Conservation (phyloP, 2,113 vertebrate genomes). For the Piliocolobus tephrosceles region DNA sequence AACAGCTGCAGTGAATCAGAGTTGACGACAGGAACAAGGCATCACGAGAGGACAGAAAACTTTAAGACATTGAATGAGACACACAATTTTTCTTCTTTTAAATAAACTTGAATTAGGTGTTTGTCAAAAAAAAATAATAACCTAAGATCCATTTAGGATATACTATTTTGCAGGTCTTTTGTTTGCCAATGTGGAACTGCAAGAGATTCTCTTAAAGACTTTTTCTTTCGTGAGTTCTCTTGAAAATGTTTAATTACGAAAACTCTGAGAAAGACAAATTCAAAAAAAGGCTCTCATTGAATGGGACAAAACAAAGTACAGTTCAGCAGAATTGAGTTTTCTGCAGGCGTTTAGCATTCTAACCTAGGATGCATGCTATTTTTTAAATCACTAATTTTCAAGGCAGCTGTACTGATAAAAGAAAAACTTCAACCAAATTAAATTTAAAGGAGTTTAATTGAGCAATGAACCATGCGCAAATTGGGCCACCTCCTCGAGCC, state of each 20-base stretch:
- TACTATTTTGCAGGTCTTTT: not conserved
- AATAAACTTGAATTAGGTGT: not conserved
- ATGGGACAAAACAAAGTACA: no score
- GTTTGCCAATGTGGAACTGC: not conserved
- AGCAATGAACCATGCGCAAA: no score
- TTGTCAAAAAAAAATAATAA: not conserved
- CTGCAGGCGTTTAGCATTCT: not conserved
- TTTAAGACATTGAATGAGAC: not conserved
- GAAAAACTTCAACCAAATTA: no score
- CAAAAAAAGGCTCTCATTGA: not conserved
- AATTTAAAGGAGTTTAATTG: no score
- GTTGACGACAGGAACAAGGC: conserved; percentile 41
- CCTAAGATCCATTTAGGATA: not conserved
- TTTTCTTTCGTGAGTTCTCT: not conserved
- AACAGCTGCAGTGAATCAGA: conserved; percentile 64
- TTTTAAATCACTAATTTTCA: not conserved
- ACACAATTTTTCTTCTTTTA: not conserved
- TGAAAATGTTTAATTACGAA: not conserved
- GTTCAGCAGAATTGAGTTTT: not conserved
- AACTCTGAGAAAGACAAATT: not conserved
- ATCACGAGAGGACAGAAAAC: not conserved
- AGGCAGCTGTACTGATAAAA: not conserved
- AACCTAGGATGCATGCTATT: not conserved
- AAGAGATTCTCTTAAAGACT: not conserved
- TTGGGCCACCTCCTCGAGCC: no score